Conservation (phyloP, 2,797 vertebrate genomes). For the Neomorphus geoffroyi region DNA sequence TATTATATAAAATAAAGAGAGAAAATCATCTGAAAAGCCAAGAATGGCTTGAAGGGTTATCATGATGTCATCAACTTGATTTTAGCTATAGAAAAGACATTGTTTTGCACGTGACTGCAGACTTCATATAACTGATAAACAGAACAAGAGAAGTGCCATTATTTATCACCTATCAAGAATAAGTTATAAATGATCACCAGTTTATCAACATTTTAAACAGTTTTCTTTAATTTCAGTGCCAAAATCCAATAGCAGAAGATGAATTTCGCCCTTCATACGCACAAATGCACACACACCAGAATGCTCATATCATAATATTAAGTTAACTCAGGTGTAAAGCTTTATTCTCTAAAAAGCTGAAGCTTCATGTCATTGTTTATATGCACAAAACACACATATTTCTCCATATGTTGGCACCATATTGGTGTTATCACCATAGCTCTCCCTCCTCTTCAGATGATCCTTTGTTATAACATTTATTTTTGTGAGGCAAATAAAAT, state of each 20-base stretch:
- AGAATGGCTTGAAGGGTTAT: background rate
- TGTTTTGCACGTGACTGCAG: background rate
- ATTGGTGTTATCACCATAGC: slow-evolving; percentile 58
- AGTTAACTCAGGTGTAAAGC: slow-evolving; percentile 47
- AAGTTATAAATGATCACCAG: background rate
- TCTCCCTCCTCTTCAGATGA: slow-evolving; percentile 45
- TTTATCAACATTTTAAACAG: background rate
- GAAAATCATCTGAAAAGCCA: background rate
- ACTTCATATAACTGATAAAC: background rate
- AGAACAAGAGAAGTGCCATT: background rate
- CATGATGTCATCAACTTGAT: background rate
- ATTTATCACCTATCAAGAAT: background rate
- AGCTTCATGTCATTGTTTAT: slow-evolving; percentile 37
- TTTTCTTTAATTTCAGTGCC: background rate
- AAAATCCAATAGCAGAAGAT: background rate
- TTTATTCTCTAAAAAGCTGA: slow-evolving; percentile 37
- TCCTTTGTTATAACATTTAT: slow-evolving; percentile 53
- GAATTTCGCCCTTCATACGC: background rate
- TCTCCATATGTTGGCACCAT: slow-evolving; percentile 60
- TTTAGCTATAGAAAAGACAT: background rate
- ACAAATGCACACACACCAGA: background rate
- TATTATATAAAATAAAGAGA: background rate
- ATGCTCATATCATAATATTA: background rate
- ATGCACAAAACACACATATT: slow-evolving; percentile 36
- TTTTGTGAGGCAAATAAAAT: slow-evolving; percentile 62